Evolutionary conservation across 2,888 invertebrate species (phyloP).

Genomic region (Nephrotoma guestfalica): DNA sequence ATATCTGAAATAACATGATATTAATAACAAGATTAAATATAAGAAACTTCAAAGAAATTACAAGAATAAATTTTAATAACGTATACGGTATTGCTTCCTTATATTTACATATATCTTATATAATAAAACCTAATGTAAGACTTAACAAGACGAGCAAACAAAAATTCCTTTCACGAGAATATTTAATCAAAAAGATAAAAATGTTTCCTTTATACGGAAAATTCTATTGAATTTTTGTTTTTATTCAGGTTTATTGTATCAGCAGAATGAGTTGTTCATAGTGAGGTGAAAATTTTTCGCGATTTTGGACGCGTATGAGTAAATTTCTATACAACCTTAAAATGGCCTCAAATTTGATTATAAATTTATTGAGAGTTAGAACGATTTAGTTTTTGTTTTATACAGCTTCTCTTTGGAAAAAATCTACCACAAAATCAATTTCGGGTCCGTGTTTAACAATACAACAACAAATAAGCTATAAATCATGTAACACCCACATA

Average conservation of each 20-base stretch:
- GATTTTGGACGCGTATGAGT: too few relatives aligned
- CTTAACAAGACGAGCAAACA: neutral
- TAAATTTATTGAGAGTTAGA: too few relatives aligned
- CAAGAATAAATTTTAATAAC: neutral
- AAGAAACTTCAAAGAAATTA: neutral
- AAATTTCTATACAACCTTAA: too few relatives aligned
- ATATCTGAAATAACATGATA: too few relatives aligned
- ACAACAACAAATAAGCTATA: neutral
- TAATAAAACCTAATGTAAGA: neutral
- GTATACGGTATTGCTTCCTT: neutral
- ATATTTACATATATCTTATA: neutral
- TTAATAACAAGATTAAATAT: neutral
- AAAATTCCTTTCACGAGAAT: neutral
- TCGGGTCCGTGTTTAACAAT: neutral
- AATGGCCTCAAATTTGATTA: too few relatives aligned
- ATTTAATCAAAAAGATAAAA: neutral
- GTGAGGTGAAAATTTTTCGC: neutral
- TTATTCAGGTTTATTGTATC: neutral
- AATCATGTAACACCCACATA: neutral
- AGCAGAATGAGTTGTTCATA: neutral
- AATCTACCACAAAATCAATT: neutral
- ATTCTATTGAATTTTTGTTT: neutral
- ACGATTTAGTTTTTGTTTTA: neutral
- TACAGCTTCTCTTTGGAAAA: neutral
- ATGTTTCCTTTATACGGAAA: neutral